Evolutionary conservation across 2,113 vertebrate genomes (phyloP), one percentile per base, ranked within the genome.

Genomic region (Silurus glanis): DNA sequence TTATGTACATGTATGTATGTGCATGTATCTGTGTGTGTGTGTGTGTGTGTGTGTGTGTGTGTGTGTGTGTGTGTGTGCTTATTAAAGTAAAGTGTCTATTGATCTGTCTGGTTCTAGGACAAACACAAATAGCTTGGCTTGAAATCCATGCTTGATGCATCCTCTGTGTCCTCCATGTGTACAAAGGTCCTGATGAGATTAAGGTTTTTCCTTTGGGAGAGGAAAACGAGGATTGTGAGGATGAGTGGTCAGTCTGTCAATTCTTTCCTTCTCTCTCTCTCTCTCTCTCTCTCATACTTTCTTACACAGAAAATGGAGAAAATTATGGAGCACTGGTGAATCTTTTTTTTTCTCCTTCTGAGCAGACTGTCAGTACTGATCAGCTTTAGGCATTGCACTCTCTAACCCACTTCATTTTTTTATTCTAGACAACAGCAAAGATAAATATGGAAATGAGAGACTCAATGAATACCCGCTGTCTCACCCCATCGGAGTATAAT

Each of bases 51-150:
- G 69, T 45, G 64, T 71, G 55, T 37, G 47, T 61, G 67, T 79
- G 72, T 62, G 80, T 37, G n/a, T 45, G 45, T 37, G 25, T 86
- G 12, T 76, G 49, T 5, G 14, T 74, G 37, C 59, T 69, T 67
- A 80, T 64, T 71, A 23, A 12, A 25, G 53, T 62, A 9, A 79
- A 55, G 37, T 80, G 67, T 80, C 55, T 76, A 67, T 62, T 83
- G 86, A 86, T 69, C 80, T 47, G 61, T 82, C 84, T 80, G 82
- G 21, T 21, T 17, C 13, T n/a, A 45, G 49, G n/a, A 82, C 85
- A 86, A 83, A 82, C 80, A 74, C 80, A 82, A 75, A 82, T 53
- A 51, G 16, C 56, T 37, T 53, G n/a, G 64, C 9, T 79, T 82
- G 61, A 55, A 76, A 64, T 82, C 71, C n/a, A 75, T 83, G 21